Evolutionary conservation across 2,888 invertebrate genomes (phyloP).

Genomic region (Macropis europaea): DNA sequence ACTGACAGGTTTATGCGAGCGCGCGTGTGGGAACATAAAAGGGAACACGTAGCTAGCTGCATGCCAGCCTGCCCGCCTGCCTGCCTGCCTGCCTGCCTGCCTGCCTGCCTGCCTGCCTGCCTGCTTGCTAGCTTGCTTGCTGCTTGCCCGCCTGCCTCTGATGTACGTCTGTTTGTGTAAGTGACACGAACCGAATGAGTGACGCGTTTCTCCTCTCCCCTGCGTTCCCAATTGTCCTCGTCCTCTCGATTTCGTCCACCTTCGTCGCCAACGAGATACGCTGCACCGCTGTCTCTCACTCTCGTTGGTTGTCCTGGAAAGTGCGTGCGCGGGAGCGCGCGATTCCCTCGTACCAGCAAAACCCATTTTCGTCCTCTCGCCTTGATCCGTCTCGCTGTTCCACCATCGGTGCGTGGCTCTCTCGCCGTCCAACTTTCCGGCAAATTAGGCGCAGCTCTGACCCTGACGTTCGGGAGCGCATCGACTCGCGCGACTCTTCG

Average conservation of each 20-base stretch:
- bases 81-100: conserved; percentile 3
- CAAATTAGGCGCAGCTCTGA: too few species aligned
- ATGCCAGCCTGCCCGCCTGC: conserved; percentile 58
- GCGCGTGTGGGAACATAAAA: conserved; percentile 78
- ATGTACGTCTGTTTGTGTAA: conserved; percentile 80
- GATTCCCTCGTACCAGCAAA: too few species aligned
- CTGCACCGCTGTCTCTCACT: too few species aligned
- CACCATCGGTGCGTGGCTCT: too few species aligned
- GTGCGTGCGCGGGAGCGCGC: too few species aligned
- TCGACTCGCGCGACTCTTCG: too few species aligned
- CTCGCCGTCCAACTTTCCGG: too few species aligned
- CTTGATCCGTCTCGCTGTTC: too few species aligned
- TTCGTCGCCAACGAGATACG: neutral
- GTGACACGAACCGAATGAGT: conserved; percentile 78
- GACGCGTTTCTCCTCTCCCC: conserved; percentile 72
- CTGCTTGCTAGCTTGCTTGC: conserved; percentile 10
- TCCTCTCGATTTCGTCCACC: conserved; percentile 11
- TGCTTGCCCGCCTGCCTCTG: conserved; percentile 70
- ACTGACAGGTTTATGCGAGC: conserved; percentile 80
- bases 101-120: conserved; percentile 19
- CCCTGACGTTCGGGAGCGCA: too few species aligned
- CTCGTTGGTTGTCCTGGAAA: too few species aligned
- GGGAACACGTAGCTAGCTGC: conserved; percentile 75
- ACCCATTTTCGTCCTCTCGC: too few species aligned
- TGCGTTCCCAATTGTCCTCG: conserved; percentile 20